A percentile compares a stretch with the other conserved stretches of the same genome.
phyloP scores from a whole-genome alignment of 2,888 invertebrate species.

The Papilio elwesi region DNA sequence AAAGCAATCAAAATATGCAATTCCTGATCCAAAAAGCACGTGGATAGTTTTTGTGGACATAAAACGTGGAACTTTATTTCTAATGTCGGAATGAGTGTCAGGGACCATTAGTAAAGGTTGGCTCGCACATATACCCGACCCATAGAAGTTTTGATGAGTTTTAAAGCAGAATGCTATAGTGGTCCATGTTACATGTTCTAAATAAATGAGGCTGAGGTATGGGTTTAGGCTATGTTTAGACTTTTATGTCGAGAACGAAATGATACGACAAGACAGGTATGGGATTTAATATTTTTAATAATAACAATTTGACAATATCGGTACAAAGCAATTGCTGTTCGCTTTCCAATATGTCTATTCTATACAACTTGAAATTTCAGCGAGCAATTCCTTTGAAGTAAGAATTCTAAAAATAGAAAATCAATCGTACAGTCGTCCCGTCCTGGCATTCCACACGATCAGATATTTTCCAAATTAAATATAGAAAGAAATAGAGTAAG shows the following conservation, averaged over 20 bases:
- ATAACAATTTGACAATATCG: background rate
- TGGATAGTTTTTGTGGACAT: background rate
- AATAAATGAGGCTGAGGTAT: too few relatives aligned
- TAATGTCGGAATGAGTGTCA: too few relatives aligned
- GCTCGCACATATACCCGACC: too few relatives aligned
- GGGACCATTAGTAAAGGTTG: too few relatives aligned
- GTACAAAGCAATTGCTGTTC: background rate
- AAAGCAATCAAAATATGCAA: background rate
- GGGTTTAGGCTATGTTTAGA: too few relatives aligned
- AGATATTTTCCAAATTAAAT: constrained; percentile 15
- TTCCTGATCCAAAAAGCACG: background rate
- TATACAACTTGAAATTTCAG: background rate
- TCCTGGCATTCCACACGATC: constrained; percentile 1
- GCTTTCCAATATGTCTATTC: background rate
- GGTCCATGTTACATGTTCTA: too few relatives aligned
- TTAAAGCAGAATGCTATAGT: too few relatives aligned
- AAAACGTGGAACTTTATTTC: too few relatives aligned
- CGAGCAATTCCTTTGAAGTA: background rate
- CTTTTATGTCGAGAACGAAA: too few relatives aligned
- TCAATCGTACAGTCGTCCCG: background rate
- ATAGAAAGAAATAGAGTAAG: background rate
- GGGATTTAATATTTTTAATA: background rate
- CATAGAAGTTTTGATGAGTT: too few relatives aligned
- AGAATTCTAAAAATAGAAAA: background rate
- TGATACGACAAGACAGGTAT: background rate